Conservation (phyloP, 1,140 invertebrate species). For the Centruroides vittatus region DNA sequence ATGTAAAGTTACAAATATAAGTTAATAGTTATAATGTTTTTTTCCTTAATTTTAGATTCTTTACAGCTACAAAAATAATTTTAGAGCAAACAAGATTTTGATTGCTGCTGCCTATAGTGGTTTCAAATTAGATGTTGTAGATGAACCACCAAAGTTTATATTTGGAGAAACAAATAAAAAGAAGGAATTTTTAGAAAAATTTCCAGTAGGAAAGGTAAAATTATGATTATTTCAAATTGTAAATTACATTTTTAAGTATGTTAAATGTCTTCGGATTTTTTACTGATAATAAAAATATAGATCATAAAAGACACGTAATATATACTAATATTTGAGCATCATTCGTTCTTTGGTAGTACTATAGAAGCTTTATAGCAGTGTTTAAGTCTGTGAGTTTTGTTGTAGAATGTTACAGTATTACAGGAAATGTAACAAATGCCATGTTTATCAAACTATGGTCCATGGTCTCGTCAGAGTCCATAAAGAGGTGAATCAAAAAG, state of each 20-base stretch:
- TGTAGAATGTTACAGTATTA: not conserved
- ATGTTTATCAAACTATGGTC: not conserved
- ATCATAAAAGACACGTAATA: too few species aligned
- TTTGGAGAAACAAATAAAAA: conserved; percentile 88
- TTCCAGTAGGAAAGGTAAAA: conserved; percentile 80
- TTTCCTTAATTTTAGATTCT: conserved; percentile 56
- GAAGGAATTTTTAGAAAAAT: conserved; percentile 74
- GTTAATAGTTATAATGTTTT: too few species aligned
- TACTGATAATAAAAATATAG: too few species aligned
- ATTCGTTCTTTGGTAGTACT: too few species aligned
- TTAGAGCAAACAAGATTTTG: conserved; percentile 73
- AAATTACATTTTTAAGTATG: too few species aligned
- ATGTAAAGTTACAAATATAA: too few species aligned
- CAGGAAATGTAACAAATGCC: not conserved
- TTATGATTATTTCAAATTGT: not conserved
- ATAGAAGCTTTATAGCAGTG: not conserved
- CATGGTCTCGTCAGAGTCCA: not conserved
- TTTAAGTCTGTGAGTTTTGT: not conserved
- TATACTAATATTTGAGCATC: too few species aligned
- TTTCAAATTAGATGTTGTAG: conserved; percentile 57
- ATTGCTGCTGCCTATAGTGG: conserved; percentile 92
- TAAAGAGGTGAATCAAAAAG: not conserved
- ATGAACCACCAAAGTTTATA: conserved; percentile 42
- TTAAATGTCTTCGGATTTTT: not conserved
- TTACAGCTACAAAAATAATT: conserved; percentile 86